Evolutionary conservation across 2,113 vertebrate genomes (phyloP).

Genomic region (Brevimyrus niger): DNA sequence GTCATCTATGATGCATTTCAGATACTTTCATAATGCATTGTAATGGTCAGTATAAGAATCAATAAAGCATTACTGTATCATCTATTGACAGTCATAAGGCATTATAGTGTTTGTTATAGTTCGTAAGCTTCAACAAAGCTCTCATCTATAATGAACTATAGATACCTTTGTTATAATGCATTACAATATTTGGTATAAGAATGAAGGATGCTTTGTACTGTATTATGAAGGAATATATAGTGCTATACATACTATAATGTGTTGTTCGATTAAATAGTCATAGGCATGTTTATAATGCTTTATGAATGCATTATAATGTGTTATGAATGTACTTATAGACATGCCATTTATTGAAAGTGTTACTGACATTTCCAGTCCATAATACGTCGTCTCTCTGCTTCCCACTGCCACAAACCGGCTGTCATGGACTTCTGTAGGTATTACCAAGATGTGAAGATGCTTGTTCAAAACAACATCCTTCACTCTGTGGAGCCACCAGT

Average conservation of each 20-base stretch:
- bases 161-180: neutral
- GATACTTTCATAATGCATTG: neutral
- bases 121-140: neutral
- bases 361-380: neutral
- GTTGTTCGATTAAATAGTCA: neutral
- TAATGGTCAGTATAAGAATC: neutral
- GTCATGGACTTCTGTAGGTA: slow-evolving; percentile 34
- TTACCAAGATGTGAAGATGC: slow-evolving; percentile 40
- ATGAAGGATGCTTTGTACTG: too few relatives aligned
- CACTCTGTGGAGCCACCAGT: slow-evolving; percentile 38
- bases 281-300: neutral
- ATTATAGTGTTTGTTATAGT: neutral
- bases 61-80: neutral
- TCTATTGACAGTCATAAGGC: neutral
- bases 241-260: too few relatives aligned
- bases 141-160: neutral
- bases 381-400: neutral
- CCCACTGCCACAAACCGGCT: slow-evolving; percentile 35
- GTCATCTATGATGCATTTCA: neutral
- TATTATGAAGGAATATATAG: too few relatives aligned
- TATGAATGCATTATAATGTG: neutral
- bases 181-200: neutral
- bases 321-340: neutral
- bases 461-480: slow-evolving; percentile 38
- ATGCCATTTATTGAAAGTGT: neutral